These are phyloP conservation scores for Bombycilla garrulus DNA, from an alignment of 2,113 vertebrate species.

Conservation along the genomic window DNA sequence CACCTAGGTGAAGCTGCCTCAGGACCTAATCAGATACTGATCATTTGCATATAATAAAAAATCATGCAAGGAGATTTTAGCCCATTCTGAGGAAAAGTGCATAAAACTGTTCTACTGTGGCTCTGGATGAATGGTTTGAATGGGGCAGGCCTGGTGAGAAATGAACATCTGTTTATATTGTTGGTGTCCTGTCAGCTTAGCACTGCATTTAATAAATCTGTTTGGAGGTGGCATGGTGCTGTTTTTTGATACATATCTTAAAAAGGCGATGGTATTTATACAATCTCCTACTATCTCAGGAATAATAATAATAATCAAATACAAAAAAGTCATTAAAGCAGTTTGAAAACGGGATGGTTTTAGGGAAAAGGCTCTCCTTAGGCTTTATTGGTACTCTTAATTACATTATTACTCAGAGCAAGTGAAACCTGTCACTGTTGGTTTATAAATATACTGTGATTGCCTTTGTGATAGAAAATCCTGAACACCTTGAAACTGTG, in stretches of 20 bases:
- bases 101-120: not conserved
- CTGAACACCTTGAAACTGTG: not conserved
- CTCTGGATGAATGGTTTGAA: constrained; percentile 8
- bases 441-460: constrained; percentile 16
- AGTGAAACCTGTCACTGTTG: not conserved
- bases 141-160: not conserved
- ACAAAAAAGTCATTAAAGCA: constrained; percentile 57
- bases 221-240: not conserved
- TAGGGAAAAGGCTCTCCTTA: constrained; percentile 38
- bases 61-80: constrained; percentile 65
- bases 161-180: constrained; percentile 21
- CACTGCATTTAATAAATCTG: constrained; percentile 32
- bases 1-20: constrained; percentile 78
- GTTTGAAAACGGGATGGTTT: constrained; percentile 24
- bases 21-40: constrained; percentile 80
- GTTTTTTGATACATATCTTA: constrained; percentile 34
- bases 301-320: constrained; percentile 66
- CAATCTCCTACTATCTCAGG: constrained; percentile 55
- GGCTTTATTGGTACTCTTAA: constrained; percentile 54
- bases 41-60: constrained; percentile 80
- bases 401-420: constrained; percentile 37
- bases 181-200: constrained; percentile 42
- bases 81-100: constrained; percentile 41
- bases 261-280: constrained; percentile 65
- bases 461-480: not conserved